A percentile compares a stretch with the other conserved stretches of the same genome.
Conservation (phyloP, 1,140 invertebrate genomes). For the Hyles euphorbiae region DNA sequence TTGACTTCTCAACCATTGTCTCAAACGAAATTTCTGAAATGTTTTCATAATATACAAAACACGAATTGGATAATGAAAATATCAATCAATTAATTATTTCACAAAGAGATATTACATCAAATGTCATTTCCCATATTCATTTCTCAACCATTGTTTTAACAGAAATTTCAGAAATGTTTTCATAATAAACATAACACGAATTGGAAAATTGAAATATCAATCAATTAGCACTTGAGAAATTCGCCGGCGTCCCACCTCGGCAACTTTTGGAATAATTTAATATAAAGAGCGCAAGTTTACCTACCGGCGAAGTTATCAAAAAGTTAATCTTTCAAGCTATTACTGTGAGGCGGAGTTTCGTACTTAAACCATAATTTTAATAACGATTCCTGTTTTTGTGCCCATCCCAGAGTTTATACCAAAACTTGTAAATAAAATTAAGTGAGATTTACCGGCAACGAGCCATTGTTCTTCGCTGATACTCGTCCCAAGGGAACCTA, state of each 20-base stretch:
- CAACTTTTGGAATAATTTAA: conserved; percentile 62
- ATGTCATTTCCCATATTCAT: no score
- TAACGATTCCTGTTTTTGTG: conserved; percentile 1
- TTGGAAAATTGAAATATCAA: conserved; percentile 32
- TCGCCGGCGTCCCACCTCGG: conserved; percentile 25
- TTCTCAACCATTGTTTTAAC: no score
- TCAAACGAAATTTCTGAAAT: no score
- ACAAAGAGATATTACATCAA: no score
- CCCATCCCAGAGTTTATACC: neutral
- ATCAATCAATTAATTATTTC: conserved; percentile 45
- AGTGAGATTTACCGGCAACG: no score
- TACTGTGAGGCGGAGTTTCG: conserved; percentile 25
- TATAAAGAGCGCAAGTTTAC: conserved; percentile 58
- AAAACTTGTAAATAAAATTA: no score
- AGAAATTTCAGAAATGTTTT: no score
- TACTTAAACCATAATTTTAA: conserved; percentile 10
- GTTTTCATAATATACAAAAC: conserved; percentile 1
- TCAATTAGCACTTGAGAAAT: conserved; percentile 47
- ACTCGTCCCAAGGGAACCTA: no score
- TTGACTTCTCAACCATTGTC: no score
- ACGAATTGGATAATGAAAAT: conserved; percentile 12
- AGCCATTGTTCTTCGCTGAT: no score
- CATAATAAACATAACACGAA: conserved; percentile 8
- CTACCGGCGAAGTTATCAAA: conserved; percentile 40
- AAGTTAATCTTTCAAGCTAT: conserved; percentile 56